These are phyloP conservation scores for Lamproptera curius DNA, from an alignment of 2,888 invertebrate genomes.

Conservation along the genomic window DNA sequence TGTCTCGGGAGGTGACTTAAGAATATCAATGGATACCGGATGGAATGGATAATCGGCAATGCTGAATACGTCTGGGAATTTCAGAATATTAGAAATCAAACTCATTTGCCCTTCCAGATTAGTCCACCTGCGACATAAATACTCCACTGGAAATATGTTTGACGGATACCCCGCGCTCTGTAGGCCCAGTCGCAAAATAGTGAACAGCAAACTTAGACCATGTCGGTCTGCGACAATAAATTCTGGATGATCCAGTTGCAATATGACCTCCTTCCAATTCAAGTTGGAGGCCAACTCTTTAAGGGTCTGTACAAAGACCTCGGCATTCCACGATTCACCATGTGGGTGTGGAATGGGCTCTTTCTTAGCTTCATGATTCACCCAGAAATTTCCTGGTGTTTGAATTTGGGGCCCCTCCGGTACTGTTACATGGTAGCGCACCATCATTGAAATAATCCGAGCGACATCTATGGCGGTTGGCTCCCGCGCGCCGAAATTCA, in stretches of 20 bases:
- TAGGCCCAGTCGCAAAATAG: slow-evolving; percentile 88
- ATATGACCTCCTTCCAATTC: slow-evolving; percentile 95
- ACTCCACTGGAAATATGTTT: slow-evolving; percentile 90
- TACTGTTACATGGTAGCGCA: slow-evolving; percentile 84
- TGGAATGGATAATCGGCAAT: slow-evolving; percentile 95
- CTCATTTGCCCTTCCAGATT: slow-evolving; percentile 96
- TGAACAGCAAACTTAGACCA: slow-evolving; percentile 89
- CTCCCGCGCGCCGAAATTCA: slow-evolving; percentile 89
- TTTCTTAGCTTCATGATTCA: slow-evolving; percentile 75
- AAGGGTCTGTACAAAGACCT: slow-evolving; percentile 94
- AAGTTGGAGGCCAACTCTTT: slow-evolving; percentile 92
- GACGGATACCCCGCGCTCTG: slow-evolving; percentile 85
- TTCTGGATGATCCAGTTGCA: slow-evolving; percentile 93
- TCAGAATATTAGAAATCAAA: slow-evolving; percentile 90
- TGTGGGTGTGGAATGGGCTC: slow-evolving; percentile 59
- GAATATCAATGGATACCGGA: slow-evolving; percentile 89
- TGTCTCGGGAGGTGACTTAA: slow-evolving; percentile 96
- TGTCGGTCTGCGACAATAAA: slow-evolving; percentile 93
- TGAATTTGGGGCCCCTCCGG: slow-evolving; percentile 84
- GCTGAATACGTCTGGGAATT: slow-evolving; percentile 95
- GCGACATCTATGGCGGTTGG: slow-evolving; percentile 91
- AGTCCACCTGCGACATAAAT: slow-evolving; percentile 94
- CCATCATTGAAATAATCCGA: slow-evolving; percentile 91
- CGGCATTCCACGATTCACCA: slow-evolving; percentile 92
- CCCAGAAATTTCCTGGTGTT: slow-evolving; percentile 82